A percentile compares a stretch with the other conserved stretches of the same genome.
Evolutionary conservation across 1,140 invertebrate genomes (phyloP).

Genomic region (Leptinotarsa defecta): DNA sequence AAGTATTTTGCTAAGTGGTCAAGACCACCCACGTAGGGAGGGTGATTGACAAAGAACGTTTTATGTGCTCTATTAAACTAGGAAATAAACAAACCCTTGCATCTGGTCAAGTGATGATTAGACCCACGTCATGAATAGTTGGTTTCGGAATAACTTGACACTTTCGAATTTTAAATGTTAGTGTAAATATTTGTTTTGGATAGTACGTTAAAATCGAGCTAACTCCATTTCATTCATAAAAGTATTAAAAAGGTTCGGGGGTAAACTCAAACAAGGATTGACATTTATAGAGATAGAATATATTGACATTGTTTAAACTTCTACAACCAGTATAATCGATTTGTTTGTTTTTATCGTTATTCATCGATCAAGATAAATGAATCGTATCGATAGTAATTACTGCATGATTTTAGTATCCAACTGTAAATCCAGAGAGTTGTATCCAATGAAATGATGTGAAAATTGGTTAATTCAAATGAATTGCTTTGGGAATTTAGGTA

Average conservation of each 20-base stretch:
- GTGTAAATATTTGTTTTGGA: constrained; percentile 1
- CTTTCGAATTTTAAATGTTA: constrained; percentile 2
- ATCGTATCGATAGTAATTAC: too few species aligned
- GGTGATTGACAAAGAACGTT: constrained; percentile 16
- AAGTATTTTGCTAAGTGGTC: constrained; percentile 22
- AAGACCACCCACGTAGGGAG: constrained; percentile 9
- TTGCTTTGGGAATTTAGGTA: too few species aligned
- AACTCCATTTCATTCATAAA: background rate
- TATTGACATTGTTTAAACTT: too few species aligned
- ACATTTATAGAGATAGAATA: too few species aligned
- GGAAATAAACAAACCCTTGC: constrained; percentile 17
- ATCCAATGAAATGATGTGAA: too few species aligned
- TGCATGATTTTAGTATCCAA: too few species aligned
- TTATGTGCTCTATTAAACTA: constrained; percentile 17
- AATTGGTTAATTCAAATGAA: too few species aligned
- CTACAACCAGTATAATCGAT: too few species aligned
- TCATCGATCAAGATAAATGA: too few species aligned
- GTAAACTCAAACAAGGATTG: too few species aligned
- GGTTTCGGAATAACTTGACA: background rate
- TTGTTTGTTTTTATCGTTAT: too few species aligned
- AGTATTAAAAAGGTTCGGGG: background rate
- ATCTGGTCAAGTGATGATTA: constrained; percentile 13
- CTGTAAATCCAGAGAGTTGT: too few species aligned
- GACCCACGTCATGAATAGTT: background rate
- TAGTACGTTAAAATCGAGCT: background rate